phyloP scores from a whole-genome alignment of 2,797 vertebrate genomes.

The Margarornis squamiger region DNA sequence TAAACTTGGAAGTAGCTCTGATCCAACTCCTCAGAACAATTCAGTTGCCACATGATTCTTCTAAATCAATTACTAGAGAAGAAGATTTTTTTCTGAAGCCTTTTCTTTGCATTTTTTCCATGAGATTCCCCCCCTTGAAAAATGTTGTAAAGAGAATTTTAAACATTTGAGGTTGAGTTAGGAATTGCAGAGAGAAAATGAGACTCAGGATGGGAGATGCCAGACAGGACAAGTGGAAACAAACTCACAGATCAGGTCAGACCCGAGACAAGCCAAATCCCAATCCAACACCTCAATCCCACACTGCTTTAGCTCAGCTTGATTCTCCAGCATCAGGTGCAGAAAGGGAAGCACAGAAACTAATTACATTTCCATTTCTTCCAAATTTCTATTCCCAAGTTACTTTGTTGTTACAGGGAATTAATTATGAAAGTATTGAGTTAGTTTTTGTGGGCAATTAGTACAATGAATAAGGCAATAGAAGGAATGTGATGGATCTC shows the following conservation, averaged over 20 bases:
- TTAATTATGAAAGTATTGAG: not conserved
- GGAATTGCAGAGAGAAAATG: not conserved
- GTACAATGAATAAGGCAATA: not conserved
- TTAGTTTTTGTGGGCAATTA: not conserved
- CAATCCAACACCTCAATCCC: rapidly evolving
- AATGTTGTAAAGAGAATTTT: not conserved
- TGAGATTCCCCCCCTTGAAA: not conserved
- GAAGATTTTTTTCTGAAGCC: rapidly evolving
- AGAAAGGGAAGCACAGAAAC: not conserved
- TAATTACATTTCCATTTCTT: not conserved
- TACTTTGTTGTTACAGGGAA: not conserved
- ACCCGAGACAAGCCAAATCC: not conserved
- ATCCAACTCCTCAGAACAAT: not conserved
- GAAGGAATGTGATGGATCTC: not conserved
- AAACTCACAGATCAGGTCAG: not conserved
- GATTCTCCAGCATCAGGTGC: not conserved
- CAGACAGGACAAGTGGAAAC: not conserved
- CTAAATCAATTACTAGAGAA: not conserved
- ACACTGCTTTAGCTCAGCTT: not conserved
- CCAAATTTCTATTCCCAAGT: not conserved
- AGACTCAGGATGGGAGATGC: not conserved
- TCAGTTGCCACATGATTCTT: not conserved
- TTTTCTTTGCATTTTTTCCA: too few species aligned
- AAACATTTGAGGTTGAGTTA: rapidly evolving
- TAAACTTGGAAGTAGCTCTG: not conserved